Conservation (phyloP, 92 coral and sea anemone species). For the Plumapathes pennacea region DNA sequence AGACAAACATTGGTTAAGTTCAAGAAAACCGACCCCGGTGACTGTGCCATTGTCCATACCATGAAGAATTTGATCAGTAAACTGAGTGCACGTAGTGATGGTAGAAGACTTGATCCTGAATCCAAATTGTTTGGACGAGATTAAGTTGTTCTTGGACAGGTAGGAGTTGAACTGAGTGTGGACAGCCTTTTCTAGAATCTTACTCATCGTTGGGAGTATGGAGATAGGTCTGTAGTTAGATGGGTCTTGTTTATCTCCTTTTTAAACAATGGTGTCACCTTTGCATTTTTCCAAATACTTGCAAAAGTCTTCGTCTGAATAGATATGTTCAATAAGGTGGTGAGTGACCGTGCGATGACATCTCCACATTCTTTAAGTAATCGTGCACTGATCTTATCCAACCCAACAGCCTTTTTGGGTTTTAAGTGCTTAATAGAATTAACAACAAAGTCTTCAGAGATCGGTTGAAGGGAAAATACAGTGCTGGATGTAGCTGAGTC, state of each 20-base stretch:
- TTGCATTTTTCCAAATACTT: slow-evolving; percentile 25
- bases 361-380: background rate
- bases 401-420: slow-evolving; percentile 25
- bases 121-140: slow-evolving; percentile 26
- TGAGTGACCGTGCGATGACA: background rate
- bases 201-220: slow-evolving; percentile 6
- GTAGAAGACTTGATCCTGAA: slow-evolving; percentile 37
- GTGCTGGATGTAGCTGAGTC: too few species aligned
- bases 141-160: slow-evolving; percentile 10
- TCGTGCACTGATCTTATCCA: background rate
- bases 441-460: slow-evolving; percentile 4
- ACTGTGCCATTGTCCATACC: slow-evolving; percentile 18
- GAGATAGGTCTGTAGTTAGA: slow-evolving; percentile 13
- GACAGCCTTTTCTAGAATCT: slow-evolving; percentile 13
- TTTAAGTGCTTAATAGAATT: slow-evolving; percentile 29
- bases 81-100: slow-evolving; percentile 16
- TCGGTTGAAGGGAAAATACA: slow-evolving; percentile 5
- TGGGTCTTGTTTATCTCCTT: slow-evolving; percentile 6
- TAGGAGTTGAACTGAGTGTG: slow-evolving; percentile 11
- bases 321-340: background rate
- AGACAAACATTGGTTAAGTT: slow-evolving; percentile 17
- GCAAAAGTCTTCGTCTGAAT: slow-evolving; percentile 3
- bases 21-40: slow-evolving; percentile 7
- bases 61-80: slow-evolving; percentile 19
- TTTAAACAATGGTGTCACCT: slow-evolving; percentile 8